phyloP scores from a whole-genome alignment of 2,888 invertebrate genomes.

The Xestia c-nigrum region DNA sequence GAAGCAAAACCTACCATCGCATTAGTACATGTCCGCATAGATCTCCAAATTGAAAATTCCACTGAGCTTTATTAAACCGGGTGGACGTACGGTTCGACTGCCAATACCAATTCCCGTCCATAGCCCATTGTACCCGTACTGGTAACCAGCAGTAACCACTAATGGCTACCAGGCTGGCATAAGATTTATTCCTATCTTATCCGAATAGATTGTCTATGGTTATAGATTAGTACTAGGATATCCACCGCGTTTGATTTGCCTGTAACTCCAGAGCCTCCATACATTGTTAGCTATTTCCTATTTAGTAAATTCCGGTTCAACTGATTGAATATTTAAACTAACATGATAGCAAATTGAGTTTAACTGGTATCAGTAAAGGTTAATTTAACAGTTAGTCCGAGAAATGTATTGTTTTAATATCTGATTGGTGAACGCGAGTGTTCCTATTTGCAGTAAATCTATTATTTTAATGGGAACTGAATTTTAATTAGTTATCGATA shows the following conservation, averaged over 20 bases:
- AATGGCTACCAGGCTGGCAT: slow-evolving; percentile 71
- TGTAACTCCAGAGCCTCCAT: slow-evolving; percentile 37
- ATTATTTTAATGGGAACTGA: slow-evolving; percentile 12
- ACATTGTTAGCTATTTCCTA: slow-evolving; percentile 65
- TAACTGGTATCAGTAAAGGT: slow-evolving; percentile 60
- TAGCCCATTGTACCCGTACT: slow-evolving; percentile 71
- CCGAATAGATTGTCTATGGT: slow-evolving; percentile 78
- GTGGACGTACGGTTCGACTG: slow-evolving; percentile 47
- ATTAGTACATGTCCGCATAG: slow-evolving; percentile 18
- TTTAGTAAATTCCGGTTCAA: slow-evolving; percentile 59
- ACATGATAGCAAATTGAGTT: slow-evolving; percentile 67
- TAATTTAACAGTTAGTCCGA: slow-evolving; percentile 53
- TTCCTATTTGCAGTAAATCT: slow-evolving; percentile 66
- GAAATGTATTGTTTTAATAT: slow-evolving; percentile 58
- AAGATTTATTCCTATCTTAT: slow-evolving; percentile 82
- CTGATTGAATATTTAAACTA: slow-evolving; percentile 66
- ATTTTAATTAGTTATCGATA: slow-evolving; percentile 22
- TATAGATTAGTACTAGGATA: slow-evolving; percentile 68
- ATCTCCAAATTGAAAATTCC: slow-evolving; percentile 56
- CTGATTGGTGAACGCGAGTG: slow-evolving; percentile 50
- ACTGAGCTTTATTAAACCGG: slow-evolving; percentile 1
- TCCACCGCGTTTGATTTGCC: slow-evolving; percentile 62
- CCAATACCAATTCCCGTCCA: slow-evolving; percentile 68
- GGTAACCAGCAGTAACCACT: slow-evolving; percentile 75
- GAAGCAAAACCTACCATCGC: background rate